Evolutionary conservation across 2,113 vertebrate genomes (phyloP).

Genomic region (Heterochromis multidens): DNA sequence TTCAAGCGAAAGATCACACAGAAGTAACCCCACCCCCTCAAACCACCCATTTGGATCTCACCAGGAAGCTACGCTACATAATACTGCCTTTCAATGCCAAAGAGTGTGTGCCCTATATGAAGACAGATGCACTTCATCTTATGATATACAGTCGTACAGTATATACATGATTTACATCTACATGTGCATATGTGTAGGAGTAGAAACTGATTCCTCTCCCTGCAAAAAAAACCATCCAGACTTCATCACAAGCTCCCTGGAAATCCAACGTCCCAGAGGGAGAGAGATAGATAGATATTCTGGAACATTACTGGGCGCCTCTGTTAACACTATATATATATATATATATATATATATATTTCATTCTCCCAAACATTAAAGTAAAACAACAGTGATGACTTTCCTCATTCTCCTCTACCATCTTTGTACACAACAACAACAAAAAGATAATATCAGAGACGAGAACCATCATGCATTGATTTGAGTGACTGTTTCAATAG

Average conservation of each 20-base stretch:
- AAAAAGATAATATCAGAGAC: conserved; percentile 56
- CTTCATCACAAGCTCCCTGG: neutral
- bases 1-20: conserved; percentile 62
- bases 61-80: conserved; percentile 71
- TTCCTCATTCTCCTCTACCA: conserved; percentile 28
- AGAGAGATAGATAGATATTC: neutral
- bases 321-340: neutral
- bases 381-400: conserved; percentile 35
- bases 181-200: conserved; percentile 37
- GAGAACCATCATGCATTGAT: conserved; percentile 79
- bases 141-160: conserved; percentile 60
- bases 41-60: neutral
- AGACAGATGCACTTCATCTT: conserved; percentile 51
- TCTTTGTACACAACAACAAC: conserved; percentile 44
- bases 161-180: conserved; percentile 65
- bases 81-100: conserved; percentile 70
- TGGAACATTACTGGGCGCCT: conserved; percentile 36
- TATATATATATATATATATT: conserved; percentile 21
- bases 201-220: conserved; percentile 3
- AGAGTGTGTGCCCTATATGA: conserved; percentile 49
- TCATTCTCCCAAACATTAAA: conserved; percentile 36
- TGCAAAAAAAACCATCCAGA: neutral
- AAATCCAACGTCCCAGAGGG: conserved; percentile 6
- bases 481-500: conserved; percentile 61
- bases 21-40: conserved; percentile 36